Evolutionary conservation across 2,113 vertebrate genomes (phyloP), one percentile per base, ranked within the genome.

Genomic region (Australoheros scitulus): DNA sequence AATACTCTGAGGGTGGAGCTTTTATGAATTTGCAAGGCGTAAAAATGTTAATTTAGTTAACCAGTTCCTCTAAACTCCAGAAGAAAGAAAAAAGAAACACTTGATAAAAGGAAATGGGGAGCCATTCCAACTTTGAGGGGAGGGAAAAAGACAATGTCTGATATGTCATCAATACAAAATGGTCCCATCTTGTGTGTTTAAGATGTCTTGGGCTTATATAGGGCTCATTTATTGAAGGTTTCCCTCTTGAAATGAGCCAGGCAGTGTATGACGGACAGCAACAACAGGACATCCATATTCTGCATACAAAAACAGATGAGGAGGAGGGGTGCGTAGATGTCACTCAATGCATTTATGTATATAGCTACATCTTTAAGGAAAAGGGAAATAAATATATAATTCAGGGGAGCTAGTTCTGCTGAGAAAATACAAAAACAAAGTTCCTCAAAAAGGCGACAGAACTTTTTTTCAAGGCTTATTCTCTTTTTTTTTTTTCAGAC

Each of bases 101-200:
- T 96, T 93, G 59, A 81, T 85, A 91, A 93, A 96, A 96, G 93
- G 87, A 88, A 92, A 97, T 89, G 75, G 79, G 84, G 94, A 97
- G 95, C 96, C 95, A 97, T 97, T 98, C 96, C 96, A 96, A 96
- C 95, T 96, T 96, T 95, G 93, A 93, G 68, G 92, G 94, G 57
- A 2, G 6, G 36, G 80, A 79, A 90, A 90, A 94, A 88, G 87
- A 91, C 96, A 94, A 96, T 20, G 89, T 97, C 97, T 98, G 97
- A 97, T 97, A 97, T 94, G 97, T 97, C 95, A 95, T 97, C 94
- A 95, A 97, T 98, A 97, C 95, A 96, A 96, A 97, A 97, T 96
- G 95, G 96, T 95, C 96, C 95, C 96, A 97, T 97, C 97, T 96
- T 97, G 97, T 96, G 96, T 97, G 96, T 97, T 97, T 96, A 97